Base-by-base conservation (phyloP, 1,140 invertebrate species). In the Venturia canescens region DNA sequence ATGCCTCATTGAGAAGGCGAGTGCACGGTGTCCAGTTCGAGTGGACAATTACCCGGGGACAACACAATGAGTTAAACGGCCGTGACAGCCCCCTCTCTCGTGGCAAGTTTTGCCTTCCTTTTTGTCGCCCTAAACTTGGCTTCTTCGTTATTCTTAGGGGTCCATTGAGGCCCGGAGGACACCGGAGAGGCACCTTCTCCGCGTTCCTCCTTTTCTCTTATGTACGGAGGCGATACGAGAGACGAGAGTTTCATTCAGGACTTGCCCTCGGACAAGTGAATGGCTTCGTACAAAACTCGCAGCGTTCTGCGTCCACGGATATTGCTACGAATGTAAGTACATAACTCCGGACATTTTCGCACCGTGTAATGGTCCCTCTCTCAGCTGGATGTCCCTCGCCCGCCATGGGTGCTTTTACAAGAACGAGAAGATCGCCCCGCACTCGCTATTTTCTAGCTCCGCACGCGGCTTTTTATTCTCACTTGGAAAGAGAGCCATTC, bases 381-480 rank as follows among this genome's bases (percentile, higher is more conserved):
- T 31, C 80, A 83, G 80, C 84, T 67, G 83, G 84, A 53, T 23
- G 53, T 69, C 80, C 18, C 48, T 60, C 80, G 18, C n/a, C n/a
- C 63, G 75, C 23, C 23, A 50, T 63, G 71, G 71, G 50, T 79
- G 70, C 80, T 83, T 83, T 83, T 69, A 38, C 26, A 74, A 74
- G 38, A 74, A 53, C 29, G 34, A 13, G 34, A 69, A 69, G 7
- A 16, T 31, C 3, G 15, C 15, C n/a, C n/a, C n/a, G n/a, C 23
- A 48, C 7, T 77, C 75, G 53, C 57, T 27, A 74, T 48, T 23
- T 38, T 74, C 38, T 74, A 44, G 7, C 27, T 48, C 15, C 23
- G 23, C 15, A 23, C 60, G 3, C 6, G 67, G n/a, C 16, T 34
- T 29, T 27, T 31, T n/a, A n/a, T n/a, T 18, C 29, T 18, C 3